Base-by-base conservation (phyloP, 2,888 invertebrate species). In the Ceriagrion tenellum region DNA sequence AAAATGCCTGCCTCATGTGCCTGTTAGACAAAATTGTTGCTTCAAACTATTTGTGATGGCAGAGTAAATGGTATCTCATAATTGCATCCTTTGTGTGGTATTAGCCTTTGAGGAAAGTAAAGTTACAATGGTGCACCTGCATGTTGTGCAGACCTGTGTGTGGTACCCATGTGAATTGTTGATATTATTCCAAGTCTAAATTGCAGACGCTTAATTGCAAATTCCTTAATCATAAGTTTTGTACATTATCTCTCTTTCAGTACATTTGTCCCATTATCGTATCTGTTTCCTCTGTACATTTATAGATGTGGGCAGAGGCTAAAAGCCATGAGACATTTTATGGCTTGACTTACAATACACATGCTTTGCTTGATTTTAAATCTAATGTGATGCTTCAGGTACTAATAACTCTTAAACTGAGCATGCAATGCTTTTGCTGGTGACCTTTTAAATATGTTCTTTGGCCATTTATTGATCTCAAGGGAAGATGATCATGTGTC, bases 341-440 rank as follows among this genome's bases (percentile, higher is more conserved):
- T 69, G 69, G n/a, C 12, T 69, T 47, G 8, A 59, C 18, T 26
- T 69, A n/a, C 20, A 23, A 2, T 69, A n/a, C 30, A 91, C 40
- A 40, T 59, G 91, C 91, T 91, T 91, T 91, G 40, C 91, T 91
- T 91, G 59, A 18, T 69, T 40, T 40, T 69, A 91, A 35, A 91
- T 10, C 35, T 69, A 63, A 91, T 40, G 63, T 26, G 63, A 40
- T 63, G 55, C 40, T 63, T 20, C 63, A 91, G 63, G 63, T 4
- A 20, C 13, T 69, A n/a, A n/a, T 90, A 55, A 59, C 35, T 23
- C 26, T 30, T 91, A 26, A 91, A 26, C 12, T 16, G 63, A 91
- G 91, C 91, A 91, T 91, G 91, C 40, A 69, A 40, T 59, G 91
- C 91, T 91, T 91, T 88, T 26, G 91, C 63, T 59, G 63, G 40